Conservation (phyloP, 2,888 invertebrate genomes). For the Spatulosminthurus flaviceps region DNA sequence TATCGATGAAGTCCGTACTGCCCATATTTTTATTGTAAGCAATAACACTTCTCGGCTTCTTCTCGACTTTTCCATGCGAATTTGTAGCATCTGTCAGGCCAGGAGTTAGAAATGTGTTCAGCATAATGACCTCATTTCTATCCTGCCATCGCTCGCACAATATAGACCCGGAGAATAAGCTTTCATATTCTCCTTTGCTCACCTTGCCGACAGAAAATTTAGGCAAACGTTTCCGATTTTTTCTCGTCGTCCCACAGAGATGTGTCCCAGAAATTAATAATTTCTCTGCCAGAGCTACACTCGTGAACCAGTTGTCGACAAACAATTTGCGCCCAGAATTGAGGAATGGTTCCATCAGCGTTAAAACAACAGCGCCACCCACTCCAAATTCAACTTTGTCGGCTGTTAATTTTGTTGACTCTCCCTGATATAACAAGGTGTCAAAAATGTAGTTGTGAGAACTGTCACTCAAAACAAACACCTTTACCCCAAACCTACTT, state of each 20-base stretch:
- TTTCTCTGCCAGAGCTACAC: background rate
- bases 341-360: background rate
- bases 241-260: background rate
- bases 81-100: background rate
- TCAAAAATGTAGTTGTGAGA: background rate
- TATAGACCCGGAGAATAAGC: background rate
- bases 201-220: background rate
- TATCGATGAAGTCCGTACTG: background rate
- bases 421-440: background rate
- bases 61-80: background rate
- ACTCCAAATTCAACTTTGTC: background rate
- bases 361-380: background rate
- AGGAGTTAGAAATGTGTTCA: background rate
- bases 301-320: background rate
- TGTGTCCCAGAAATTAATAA: background rate
- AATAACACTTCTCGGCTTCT: background rate
- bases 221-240: background rate
- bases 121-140: background rate
- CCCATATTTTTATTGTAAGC: background rate
- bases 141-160: constrained; percentile 4
- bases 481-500: background rate
- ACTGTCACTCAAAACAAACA: constrained; percentile 14
- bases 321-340: background rate
- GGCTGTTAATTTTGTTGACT: background rate
- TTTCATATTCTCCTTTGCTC: background rate